Evolutionary conservation across 2,113 vertebrate species (phyloP).

Genomic region (Pterocles gutturalis): DNA sequence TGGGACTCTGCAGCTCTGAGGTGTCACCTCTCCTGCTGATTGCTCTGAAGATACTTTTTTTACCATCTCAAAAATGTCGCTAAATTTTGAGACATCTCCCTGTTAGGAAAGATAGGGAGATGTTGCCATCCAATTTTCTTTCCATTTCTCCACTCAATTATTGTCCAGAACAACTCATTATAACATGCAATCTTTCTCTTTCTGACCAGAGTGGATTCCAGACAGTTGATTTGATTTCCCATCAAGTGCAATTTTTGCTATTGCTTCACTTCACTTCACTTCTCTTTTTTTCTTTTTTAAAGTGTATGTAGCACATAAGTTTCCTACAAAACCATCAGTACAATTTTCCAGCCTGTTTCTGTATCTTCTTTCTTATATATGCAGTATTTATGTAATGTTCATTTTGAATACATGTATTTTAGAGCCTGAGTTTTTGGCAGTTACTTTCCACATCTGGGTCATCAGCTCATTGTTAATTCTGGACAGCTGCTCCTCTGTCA

Average conservation of each 20-base stretch:
- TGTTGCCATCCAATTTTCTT: neutral
- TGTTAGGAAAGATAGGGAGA: neutral
- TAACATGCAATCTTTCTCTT: neutral
- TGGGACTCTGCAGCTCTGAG: neutral
- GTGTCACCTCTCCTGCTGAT: neutral
- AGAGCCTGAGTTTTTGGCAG: neutral
- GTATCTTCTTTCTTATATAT: neutral
- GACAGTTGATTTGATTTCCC: neutral
- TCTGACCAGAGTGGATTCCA: neutral
- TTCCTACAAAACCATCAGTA: neutral
- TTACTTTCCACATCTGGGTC: neutral
- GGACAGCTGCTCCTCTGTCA: neutral
- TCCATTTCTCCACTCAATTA: neutral
- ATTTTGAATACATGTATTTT: neutral
- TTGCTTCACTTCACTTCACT: neutral
- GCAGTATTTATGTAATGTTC: neutral
- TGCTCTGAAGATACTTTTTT: constrained; percentile 6
- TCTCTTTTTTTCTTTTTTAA: neutral
- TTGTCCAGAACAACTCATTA: neutral
- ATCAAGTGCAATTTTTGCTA: neutral
- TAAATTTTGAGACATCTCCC: neutral
- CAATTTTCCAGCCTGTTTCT: neutral
- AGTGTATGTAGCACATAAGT: neutral
- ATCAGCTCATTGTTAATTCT: neutral
- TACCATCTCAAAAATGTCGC: neutral